Base-by-base conservation (phyloP, 2,113 vertebrate genomes). In the Athene cunicularia region DNA sequence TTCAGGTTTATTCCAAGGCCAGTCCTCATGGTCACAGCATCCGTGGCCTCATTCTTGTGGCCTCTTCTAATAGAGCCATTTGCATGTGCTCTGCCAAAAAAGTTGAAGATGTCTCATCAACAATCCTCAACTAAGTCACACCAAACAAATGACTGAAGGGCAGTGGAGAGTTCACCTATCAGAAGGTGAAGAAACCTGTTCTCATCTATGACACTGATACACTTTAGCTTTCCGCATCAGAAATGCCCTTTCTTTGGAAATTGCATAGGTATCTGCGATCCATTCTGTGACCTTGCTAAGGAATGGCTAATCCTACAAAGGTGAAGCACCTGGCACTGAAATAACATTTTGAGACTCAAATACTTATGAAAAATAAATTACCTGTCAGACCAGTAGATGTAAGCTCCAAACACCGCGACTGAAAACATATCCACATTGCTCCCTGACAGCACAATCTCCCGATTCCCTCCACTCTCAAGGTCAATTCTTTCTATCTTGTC, bases 361-460 rank as follows among this genome's bases (percentile, higher is more conserved):
- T 97, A 97, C 98, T 98, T 98, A 98, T 98, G 98, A 99, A 98
- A 99, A 99, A 99, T 98, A 99, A 99, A 99, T 99, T 99, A 99
- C 99, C 99, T 99, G 99, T 99, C 99, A 99, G 99, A 99, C 99
- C 99, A 99, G 99, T 99, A 99, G 98, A 99, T 99, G 98, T 99
- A 99, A 98, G 99, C 99, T 94, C 99, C 99, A 72, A 99, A 99
- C 98, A 99, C 99, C 12, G 99, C 98, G 55, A 99, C 99, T 28
- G 99, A 99, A 98, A 99, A 99, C 98, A 99, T 98, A 98, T 99
- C 99, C 97, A 99, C 99, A 93, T 99, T 99, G 99, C 99, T 99
- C 95, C 98, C 99, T 97, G 99, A 99, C 98, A 99, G 98, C 80
- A 99, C 99, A 98, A 99, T 99, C 98, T 99, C 99, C 11, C 99